These are phyloP conservation scores for Torymus texanus DNA, from an alignment of 2,888 invertebrate genomes.

Conservation along the genomic window DNA sequence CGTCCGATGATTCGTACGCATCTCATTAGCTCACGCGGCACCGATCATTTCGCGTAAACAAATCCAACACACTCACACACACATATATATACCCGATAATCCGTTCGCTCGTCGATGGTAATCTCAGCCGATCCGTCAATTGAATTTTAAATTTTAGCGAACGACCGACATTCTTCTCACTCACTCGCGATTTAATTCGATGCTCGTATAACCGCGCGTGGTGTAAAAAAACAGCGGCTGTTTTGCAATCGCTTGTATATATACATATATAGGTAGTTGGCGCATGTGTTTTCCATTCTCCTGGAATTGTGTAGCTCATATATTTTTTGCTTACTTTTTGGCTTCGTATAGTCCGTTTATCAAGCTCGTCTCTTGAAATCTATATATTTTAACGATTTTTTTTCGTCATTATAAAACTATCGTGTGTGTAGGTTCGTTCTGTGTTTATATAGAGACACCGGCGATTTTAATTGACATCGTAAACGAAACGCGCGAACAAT, in stretches of 20 bases:
- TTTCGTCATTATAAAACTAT: too few species aligned
- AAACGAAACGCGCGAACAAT: too few species aligned
- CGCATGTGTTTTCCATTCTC: background rate
- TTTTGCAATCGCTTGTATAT: constrained; percentile 18
- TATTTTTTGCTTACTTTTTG: too few species aligned
- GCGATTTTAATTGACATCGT: too few species aligned
- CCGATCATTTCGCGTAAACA: constrained; percentile 29
- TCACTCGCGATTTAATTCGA: background rate
- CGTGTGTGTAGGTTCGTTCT: too few species aligned
- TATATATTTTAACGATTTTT: too few species aligned
- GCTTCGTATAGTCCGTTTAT: too few species aligned
- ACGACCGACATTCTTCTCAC: background rate
- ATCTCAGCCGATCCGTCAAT: constrained; percentile 42
- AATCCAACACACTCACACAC: constrained; percentile 19
- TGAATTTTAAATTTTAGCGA: constrained; percentile 41
- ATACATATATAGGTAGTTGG: background rate
- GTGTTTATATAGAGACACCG: too few species aligned
- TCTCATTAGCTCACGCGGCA: constrained; percentile 33
- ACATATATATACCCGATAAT: constrained; percentile 20
- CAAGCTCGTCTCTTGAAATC: too few species aligned
- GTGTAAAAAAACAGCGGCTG: background rate
- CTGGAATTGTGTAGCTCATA: too few species aligned
- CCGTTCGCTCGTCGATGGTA: constrained; percentile 35
- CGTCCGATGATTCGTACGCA: constrained; percentile 39
- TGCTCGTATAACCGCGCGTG: background rate